Evolutionary conservation across 2,113 vertebrate species (phyloP).

Genomic region (Felis catus): DNA sequence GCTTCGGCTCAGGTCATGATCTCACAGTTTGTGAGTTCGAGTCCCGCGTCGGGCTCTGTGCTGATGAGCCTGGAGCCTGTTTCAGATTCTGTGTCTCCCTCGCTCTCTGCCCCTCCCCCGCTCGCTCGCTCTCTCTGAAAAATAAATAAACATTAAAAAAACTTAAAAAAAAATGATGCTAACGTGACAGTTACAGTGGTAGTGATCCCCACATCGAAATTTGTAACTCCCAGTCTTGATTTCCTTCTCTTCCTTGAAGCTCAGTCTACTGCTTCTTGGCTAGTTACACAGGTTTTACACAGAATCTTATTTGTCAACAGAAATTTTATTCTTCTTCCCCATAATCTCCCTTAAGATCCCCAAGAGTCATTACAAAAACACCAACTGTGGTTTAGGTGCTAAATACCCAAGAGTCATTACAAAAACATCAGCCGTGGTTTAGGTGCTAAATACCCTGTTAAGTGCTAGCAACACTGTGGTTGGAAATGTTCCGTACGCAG

Average conservation of each 20-base stretch:
- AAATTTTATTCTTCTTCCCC: neutral
- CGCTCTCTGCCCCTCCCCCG: too few relatives aligned
- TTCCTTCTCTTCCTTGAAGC: neutral
- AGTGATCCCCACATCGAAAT: neutral
- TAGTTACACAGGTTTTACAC: neutral
- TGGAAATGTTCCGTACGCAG: neutral
- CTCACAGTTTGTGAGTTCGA: too few relatives aligned
- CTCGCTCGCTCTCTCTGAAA: too few relatives aligned
- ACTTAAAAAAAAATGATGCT: neutral
- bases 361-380: neutral
- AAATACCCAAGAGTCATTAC: neutral
- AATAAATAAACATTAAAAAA: too few relatives aligned
- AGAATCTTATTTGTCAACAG: neutral
- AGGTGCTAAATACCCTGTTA: neutral
- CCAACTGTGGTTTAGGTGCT: neutral
- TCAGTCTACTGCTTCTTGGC: neutral
- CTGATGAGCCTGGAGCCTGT: too few relatives aligned
- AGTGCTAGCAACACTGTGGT: neutral
- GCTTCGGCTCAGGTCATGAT: too few relatives aligned
- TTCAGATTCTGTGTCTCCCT: too few relatives aligned
- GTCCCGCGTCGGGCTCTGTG: too few relatives aligned
- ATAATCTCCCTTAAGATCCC: neutral
- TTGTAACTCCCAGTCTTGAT: neutral
- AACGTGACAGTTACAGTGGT: neutral
- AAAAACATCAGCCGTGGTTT: neutral